Base-by-base conservation (phyloP, 2,797 vertebrate genomes). In the Acanthis flammea region DNA sequence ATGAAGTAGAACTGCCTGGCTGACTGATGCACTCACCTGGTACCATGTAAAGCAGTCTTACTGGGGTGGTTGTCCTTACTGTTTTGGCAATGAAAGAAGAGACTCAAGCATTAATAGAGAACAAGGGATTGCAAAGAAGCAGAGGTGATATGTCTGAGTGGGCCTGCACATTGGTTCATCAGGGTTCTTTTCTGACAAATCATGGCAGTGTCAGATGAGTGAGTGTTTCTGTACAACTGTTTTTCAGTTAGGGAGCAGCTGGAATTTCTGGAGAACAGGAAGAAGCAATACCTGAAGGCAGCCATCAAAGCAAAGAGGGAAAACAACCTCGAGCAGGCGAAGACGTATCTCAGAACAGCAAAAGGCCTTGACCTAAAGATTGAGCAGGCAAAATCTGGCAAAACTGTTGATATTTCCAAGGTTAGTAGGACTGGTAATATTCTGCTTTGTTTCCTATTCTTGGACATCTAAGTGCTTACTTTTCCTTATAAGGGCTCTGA, bases 291-390 rank as follows among this genome's bases (percentile, higher is more conserved):
- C 97, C 95, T 99, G 97, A 99, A 98, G 96, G 99, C 99, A 14
- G 99, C 99, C 1, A 84, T 99, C 93, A 98, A 99, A 96, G 99
- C 99, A 37, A 99, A 99, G 96, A 98, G 99, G 86, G 98, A 98
- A 80, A 98, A 98, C 35, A 98, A 99, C 94, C 87, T 99, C 54
- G 99, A 99, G 71, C 98, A 99, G 96, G 99, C 99, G 10, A 99
- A 98, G 96, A 75, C 79, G 1, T 98, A 98, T 86, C 98, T 99
- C 81, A 98, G 98, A 68, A 98, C 98, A 23, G 98, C 99, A 12
- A 99, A 99, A 90, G 80, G 97, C 89, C 95, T 99, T 2, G 99
- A 99, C 17, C 95, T 97, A 65, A 98, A 98, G 96, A 99, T 99
- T 18, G 97, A 98, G 76, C 98, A 98, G 4, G 98, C 98, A 9